Evolutionary conservation across 2,888 invertebrate genomes (phyloP), one percentile per base, ranked within the genome.

Genomic region (Baccha elongata): DNA sequence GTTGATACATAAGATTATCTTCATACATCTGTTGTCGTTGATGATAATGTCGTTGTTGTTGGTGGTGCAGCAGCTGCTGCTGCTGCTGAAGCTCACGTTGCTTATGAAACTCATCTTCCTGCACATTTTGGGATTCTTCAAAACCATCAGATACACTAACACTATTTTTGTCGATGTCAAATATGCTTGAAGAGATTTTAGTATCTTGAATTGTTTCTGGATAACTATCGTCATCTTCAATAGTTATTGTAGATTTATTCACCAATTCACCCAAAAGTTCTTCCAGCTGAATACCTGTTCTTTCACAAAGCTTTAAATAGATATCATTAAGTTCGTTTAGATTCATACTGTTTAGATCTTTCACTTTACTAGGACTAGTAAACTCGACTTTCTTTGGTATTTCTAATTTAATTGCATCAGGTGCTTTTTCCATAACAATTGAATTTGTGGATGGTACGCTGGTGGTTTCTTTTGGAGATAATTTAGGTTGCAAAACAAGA

Each of bases 251-350:
- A 5, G 71, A 67, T 53, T 72, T 40, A 2, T 5, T 48, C 3
- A 65, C 67, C 15, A 81, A 19, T 7, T 76, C 62, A 0, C 3
- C 32, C 8, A 83, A 44, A 15, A 78, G 21, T 19, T 72, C 44
- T 44, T 83, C 78, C n/a, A 83, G 44, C 37, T 62, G 53, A n/a
- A 83, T 72, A 3, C 83, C 83, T 10, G 83, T 83, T 40, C 29
- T 50, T 29, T 83, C 26, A 11, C 72, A 64, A 1, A 83, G 44
- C 11, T 64, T 53, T 1, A 21, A 17, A 15, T 83, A 83, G 0
- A 83, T 64, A 17, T 62, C 50, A 11, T 64, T 68, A 0, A 83
- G 68, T 17, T 83, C 65, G 2, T 35, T 23, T 0, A 83, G 42
- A 13, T 21, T 21, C 72, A 83, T 71, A 21, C 17, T 72, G 17